Evolutionary conservation across 1,140 invertebrate species (phyloP).

Genomic region (Brachystomella parvula): DNA sequence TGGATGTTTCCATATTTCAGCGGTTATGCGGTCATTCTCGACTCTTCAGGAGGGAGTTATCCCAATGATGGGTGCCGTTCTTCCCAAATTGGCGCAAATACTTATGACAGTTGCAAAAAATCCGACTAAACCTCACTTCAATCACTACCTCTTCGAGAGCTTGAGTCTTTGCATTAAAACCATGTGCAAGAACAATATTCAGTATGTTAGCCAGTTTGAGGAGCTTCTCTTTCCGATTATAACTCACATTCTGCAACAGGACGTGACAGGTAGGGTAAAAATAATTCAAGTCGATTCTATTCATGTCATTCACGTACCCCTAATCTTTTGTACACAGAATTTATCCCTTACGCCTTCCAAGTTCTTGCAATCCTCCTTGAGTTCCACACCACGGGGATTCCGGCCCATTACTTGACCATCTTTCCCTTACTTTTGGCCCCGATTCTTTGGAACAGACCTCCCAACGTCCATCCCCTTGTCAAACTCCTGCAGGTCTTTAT

Average conservation of each 20-base stretch:
- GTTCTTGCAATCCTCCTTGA: constrained; percentile 86
- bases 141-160: constrained; percentile 94
- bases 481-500: constrained; percentile 80
- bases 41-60: constrained; percentile 72
- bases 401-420: constrained; percentile 76
- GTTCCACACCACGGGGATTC: constrained; percentile 55
- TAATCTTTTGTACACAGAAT: constrained; percentile 57
- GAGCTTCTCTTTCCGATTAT: constrained; percentile 85
- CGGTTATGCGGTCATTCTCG: constrained; percentile 80
- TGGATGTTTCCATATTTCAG: constrained; percentile 46
- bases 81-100: constrained; percentile 78
- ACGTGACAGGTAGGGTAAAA: constrained; percentile 69
- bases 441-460: constrained; percentile 81
- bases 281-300: background rate
- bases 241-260: constrained; percentile 83
- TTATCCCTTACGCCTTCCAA: constrained; percentile 97
- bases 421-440: constrained; percentile 81
- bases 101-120: constrained; percentile 80
- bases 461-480: constrained; percentile 84
- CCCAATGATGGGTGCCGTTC: constrained; percentile 64
- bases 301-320: background rate
- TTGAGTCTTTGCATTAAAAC: constrained; percentile 79
- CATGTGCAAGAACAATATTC: constrained; percentile 70
- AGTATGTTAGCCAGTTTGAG: constrained; percentile 80
- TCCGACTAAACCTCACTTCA: constrained; percentile 92